These are phyloP conservation scores for Microctenopoma stevenorrisi DNA, from an alignment of 2,797 vertebrate genomes.

Conservation along the genomic window DNA sequence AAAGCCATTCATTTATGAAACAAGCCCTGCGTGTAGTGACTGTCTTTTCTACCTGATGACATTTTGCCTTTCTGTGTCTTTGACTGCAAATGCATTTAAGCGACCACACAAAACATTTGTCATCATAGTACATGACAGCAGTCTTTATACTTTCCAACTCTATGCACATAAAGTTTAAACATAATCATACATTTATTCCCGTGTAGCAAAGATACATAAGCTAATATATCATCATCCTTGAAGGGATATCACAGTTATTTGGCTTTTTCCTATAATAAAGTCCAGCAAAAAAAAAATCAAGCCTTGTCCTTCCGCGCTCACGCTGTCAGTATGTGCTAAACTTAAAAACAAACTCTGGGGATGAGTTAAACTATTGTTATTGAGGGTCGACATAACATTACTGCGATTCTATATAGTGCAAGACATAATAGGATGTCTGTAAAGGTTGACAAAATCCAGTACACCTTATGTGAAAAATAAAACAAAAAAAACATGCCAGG, in stretches of 20 bases:
- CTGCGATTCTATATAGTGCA: slow-evolving; percentile 51
- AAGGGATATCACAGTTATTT: neutral
- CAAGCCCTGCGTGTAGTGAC: slow-evolving; percentile 15
- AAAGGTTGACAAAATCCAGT: slow-evolving; percentile 59
- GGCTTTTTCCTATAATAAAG: neutral
- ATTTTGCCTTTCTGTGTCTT: slow-evolving; percentile 1
- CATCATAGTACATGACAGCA: neutral
- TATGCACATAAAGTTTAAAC: neutral
- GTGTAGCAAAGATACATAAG: neutral
- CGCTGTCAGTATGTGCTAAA: slow-evolving; percentile 15
- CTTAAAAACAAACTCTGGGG: neutral
- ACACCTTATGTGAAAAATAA: slow-evolving; percentile 26
- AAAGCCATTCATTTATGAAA: slow-evolving; percentile 46
- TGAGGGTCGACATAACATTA: slow-evolving; percentile 47
- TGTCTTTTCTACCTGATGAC: slow-evolving; percentile 41
- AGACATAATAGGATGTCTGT: slow-evolving; percentile 49
- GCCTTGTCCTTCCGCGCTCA: neutral
- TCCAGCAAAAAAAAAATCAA: neutral
- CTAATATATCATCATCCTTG: neutral
- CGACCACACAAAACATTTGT: neutral
- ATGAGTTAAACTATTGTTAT: slow-evolving; percentile 26
- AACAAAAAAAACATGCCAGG: slow-evolving; percentile 61
- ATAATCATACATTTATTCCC: neutral
- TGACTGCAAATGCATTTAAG: neutral
- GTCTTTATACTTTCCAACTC: neutral